Evolutionary conservation across 2,113 vertebrate genomes (phyloP).

Genomic region (Pollimyrus isidori): DNA sequence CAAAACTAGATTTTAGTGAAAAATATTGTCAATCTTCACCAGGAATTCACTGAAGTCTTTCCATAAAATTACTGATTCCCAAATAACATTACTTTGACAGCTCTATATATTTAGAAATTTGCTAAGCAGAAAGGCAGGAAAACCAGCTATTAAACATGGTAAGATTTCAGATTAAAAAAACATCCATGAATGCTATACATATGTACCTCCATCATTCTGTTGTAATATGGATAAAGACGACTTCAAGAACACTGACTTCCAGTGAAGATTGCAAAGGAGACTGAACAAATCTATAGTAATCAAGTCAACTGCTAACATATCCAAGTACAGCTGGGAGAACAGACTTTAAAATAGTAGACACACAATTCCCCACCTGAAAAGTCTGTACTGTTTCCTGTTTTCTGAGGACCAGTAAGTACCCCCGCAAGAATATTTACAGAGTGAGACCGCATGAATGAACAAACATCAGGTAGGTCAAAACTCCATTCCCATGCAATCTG

Average conservation of each 20-base stretch:
- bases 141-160: neutral
- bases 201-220: neutral
- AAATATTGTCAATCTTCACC: constrained; percentile 1
- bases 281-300: neutral
- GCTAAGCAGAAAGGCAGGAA: neutral
- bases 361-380: neutral
- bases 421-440: neutral
- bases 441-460: neutral
- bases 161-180: neutral
- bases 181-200: neutral
- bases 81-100: neutral
- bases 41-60: neutral
- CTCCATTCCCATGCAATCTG: neutral
- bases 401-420: neutral
- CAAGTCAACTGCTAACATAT: neutral
- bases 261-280: neutral
- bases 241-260: neutral
- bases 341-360: neutral
- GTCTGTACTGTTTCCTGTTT: neutral
- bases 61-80: neutral
- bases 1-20: constrained; percentile 73
- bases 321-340: neutral
- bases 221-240: neutral
- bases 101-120: neutral
- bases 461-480: neutral